phyloP scores from a whole-genome alignment of 2,113 vertebrate genomes.

The Chionodraco myersi region DNA sequence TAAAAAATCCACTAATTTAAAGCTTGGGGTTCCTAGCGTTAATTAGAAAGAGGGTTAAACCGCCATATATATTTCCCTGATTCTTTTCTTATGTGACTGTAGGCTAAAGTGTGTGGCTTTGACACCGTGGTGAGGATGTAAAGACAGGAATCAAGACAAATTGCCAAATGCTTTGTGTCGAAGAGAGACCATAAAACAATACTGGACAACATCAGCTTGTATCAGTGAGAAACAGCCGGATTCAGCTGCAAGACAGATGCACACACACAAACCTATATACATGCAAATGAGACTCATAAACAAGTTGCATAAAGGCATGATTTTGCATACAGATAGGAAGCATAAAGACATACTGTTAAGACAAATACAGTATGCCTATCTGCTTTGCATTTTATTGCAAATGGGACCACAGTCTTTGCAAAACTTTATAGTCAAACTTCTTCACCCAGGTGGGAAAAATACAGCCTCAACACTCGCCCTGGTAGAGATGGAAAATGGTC shows the following conservation, averaged over 20 bases:
- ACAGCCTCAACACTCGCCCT: neutral
- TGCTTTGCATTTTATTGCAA: neutral
- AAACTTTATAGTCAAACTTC: neutral
- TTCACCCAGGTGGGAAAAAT: neutral
- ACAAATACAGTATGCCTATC: neutral
- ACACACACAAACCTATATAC: neutral
- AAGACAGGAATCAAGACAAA: slow-evolving; percentile 23
- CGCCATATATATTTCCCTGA: no score
- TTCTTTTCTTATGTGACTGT: neutral
- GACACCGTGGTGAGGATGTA: slow-evolving; percentile 2
- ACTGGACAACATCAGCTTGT: neutral
- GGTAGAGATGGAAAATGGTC: neutral
- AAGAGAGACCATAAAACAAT: neutral
- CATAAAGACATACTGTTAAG: neutral
- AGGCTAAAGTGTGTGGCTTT: neutral
- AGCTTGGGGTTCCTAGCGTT: neutral
- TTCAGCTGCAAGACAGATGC: neutral
- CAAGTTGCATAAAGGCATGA: neutral
- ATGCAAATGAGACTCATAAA: slow-evolving; percentile 32
- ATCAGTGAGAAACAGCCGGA: slow-evolving; percentile 28
- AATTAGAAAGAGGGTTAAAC: neutral
- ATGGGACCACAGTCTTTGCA: neutral
- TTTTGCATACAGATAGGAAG: neutral
- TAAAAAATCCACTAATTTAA: neutral
- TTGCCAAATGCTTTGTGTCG: slow-evolving; percentile 7